Conservation (phyloP, 2,888 invertebrate species). For the Ophraella communa region DNA sequence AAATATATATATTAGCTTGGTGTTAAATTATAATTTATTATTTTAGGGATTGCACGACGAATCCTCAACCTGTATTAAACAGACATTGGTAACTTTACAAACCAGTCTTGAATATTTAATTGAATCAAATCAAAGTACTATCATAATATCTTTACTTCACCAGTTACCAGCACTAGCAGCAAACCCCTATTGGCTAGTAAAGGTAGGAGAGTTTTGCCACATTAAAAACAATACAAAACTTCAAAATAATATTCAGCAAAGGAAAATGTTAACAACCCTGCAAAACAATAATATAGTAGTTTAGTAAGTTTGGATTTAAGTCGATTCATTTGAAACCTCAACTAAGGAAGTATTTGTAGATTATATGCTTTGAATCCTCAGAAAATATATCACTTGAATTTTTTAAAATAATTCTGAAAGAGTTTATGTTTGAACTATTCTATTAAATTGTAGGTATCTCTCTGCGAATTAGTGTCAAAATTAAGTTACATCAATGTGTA, state of each 20-base stretch:
- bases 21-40: conserved; percentile 19
- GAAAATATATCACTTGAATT: no score
- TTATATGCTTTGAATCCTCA: no score
- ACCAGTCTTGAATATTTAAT: conserved; percentile 67
- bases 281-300: no score
- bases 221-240: conserved; percentile 11
- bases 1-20: no score
- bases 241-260: conserved; percentile 2
- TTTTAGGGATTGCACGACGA: conserved; percentile 74
- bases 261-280: no score
- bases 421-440: conserved; percentile 4
- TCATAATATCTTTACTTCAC: conserved; percentile 67
- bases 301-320: no score
- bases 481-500: conserved; percentile 67
- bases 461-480: conserved; percentile 68
- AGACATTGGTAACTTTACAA: conserved; percentile 71
- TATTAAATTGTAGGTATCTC: conserved; percentile 63
- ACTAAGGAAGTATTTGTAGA: no score
- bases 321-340: no score
- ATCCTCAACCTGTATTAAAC: conserved; percentile 77
- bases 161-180: conserved; percentile 68
- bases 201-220: conserved; percentile 61
- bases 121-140: conserved; percentile 67
- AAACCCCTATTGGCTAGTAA: conserved; percentile 86
- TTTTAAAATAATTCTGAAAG: no score